Evolutionary conservation across 2,888 invertebrate genomes (phyloP), one percentile per base, ranked within the genome.

Genomic region (Oasisia sp.): DNA sequence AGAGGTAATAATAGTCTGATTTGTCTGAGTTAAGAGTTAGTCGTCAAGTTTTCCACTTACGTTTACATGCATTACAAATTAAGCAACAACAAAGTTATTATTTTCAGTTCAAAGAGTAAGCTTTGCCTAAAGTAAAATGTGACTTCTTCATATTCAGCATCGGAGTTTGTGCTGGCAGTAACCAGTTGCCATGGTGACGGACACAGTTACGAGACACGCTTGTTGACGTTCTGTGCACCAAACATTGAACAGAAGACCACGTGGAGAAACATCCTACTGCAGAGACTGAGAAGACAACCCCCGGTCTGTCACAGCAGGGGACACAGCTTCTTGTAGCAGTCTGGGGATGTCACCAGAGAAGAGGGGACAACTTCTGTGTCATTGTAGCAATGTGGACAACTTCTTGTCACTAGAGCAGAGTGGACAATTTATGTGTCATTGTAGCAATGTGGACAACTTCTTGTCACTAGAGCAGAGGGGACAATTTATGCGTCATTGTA

Each of bases 211-310:
- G 14, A 44, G 19, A 90, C 14, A 32, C 14, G 38, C 38, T 38
- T 32, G 38, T 27, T 90, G 27, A 90, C 32, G 90, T 90, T 90
- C 32, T 44, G 90, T 90, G 90, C 90, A n/a, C 90, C 90, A 32
- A 90, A 27, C 44, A 90, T 44, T 90, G 90, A 90, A n/a, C 32
- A 38, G 90, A 90, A 90, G 44, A 90, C 19, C 3, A 90, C 90
- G 1, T 90, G 90, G 90, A 5, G 27, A 5, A 90, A 90, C 90
- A 90, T 90, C 32, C 38, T 90, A 9, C 14, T 38, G 7, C 90
- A 90, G 90, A 90, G 90, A 90, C 19, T 90, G 19, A 1, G 27
- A 74, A 74, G 5, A 74, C 74, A 74, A 74, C 27, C 27, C 27
- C 74, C 27, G 2, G n/a, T 74, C 74, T 74, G 19, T 74, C 74